Evolutionary conservation across 2,113 vertebrate genomes (phyloP), one percentile per base, ranked within the genome.

Genomic region (Tetrao urogallus): DNA sequence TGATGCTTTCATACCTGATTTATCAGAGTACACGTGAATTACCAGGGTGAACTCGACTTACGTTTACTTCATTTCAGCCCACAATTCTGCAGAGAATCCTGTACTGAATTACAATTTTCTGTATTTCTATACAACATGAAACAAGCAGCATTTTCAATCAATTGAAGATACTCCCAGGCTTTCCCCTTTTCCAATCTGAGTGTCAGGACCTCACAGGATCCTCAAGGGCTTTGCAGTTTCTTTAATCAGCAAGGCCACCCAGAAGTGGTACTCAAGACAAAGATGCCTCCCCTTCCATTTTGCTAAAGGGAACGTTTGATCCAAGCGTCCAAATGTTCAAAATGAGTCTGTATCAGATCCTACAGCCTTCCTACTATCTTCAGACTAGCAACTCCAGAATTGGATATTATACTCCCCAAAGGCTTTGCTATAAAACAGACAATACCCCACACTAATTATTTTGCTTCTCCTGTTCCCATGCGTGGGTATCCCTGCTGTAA

Each of bases 1-100:
- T 99, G 96, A 99, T 99, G 97, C 99, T 99, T 95, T 99, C 99
- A 36, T 99, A 99, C 96, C 99, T 99, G 92, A 67, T 54, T 63
- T 34, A 70, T 36, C 76, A 92, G 36, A 90, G 78, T 4, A 81
- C 32, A 94, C 34, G 9, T 24, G 40, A 27, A 16, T 95, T 79
- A 93, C 27, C 34, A 22, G 76, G 42, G n/a, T 30, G 25, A 92
- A 40, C 38, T 61, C n/a, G 27, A 63, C 17, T 72, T 45, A 14
- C 48, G 45, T 56, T 56, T 30, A 52, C 42, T 61, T 65, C 52
- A 65, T n/a, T 72, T 47, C 79, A 69, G 56, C 57, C 28, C 64
- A 60, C 32, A 52, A 17, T 12, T 89, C 82, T 77, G 60, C 72
- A 83, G 65, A 80, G 76, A 90, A 36, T 64, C 22, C 79, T 71